phyloP scores from a whole-genome alignment of 2,888 invertebrate genomes.

The Meteorus colon region DNA sequence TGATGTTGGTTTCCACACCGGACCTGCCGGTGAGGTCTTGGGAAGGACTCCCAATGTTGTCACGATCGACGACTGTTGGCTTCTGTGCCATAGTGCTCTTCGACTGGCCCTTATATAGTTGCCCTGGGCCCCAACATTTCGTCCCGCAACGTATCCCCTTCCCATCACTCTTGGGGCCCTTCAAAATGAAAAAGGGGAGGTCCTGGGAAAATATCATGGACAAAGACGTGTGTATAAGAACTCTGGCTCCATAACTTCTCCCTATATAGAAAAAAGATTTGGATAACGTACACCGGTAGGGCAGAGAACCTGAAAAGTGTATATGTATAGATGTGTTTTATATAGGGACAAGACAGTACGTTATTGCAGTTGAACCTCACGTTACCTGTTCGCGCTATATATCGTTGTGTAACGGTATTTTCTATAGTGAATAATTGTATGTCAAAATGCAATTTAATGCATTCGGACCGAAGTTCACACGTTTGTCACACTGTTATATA shows the following conservation, averaged over 20 bases:
- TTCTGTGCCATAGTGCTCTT: constrained; percentile 57
- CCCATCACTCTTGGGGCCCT: constrained; percentile 42
- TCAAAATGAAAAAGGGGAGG: constrained; percentile 48
- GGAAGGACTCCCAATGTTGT: constrained; percentile 51
- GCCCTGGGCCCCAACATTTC: constrained; percentile 45
- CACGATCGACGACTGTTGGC: constrained; percentile 57
- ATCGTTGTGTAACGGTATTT: constrained; percentile 41
- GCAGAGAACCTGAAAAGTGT: neutral
- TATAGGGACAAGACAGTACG: constrained; percentile 40
- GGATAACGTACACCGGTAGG: constrained; percentile 21
- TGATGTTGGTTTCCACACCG: constrained; percentile 50
- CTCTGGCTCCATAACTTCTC: constrained; percentile 11
- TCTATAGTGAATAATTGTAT: constrained; percentile 27
- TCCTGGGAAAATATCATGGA: constrained; percentile 66
- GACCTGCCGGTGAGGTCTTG: constrained; percentile 57
- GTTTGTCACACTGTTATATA: constrained; percentile 3
- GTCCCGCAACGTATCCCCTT: constrained; percentile 19
- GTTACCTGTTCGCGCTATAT: constrained; percentile 51
- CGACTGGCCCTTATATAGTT: constrained; percentile 62
- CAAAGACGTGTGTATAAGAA: constrained; percentile 53
- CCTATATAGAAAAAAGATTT: neutral
- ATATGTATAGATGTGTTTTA: neutral
- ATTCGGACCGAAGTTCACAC: constrained; percentile 23
- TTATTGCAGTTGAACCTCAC: constrained; percentile 6
- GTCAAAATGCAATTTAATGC: constrained; percentile 13